Conservation (phyloP, 2,888 invertebrate genomes). For the Prenolepis imparis region DNA sequence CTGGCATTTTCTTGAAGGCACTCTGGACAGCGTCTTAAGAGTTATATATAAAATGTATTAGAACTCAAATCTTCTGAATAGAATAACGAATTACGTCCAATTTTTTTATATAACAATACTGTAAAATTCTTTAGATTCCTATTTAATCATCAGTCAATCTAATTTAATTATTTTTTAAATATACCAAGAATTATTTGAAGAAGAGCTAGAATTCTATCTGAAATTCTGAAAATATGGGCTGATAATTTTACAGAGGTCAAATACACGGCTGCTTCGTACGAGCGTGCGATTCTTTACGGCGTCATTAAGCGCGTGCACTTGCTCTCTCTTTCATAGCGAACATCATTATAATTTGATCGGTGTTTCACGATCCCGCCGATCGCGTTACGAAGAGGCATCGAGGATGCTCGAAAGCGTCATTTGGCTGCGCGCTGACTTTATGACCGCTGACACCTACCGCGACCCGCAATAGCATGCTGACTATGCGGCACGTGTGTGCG, state of each 20-base stretch:
- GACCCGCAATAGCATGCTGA: slow-evolving; percentile 58
- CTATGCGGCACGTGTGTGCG: slow-evolving; percentile 38
- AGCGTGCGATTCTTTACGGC: slow-evolving; percentile 79
- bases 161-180: not conserved
- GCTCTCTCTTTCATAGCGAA: slow-evolving; percentile 74
- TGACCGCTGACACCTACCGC: slow-evolving; percentile 81
- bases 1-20: no score
- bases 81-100: not conserved
- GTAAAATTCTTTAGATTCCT: not conserved
- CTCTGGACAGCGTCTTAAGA: not conserved
- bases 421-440: slow-evolving; percentile 72
- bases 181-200: not conserved
- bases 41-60: not conserved
- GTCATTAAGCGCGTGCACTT: slow-evolving; percentile 76
- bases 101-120: not conserved
- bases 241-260: not conserved
- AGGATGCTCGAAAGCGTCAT: slow-evolving; percentile 62
- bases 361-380: slow-evolving; percentile 70
- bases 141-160: not conserved
- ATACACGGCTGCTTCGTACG: slow-evolving; percentile 62
- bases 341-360: slow-evolving; percentile 81
- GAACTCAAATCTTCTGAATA: not conserved
- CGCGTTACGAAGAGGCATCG: slow-evolving; percentile 73
- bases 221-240: not conserved
- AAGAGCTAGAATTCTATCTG: not conserved